Percentiles rank a stretch among this genome's conserved stretches.
phyloP scores from a whole-genome alignment of 2,888 invertebrate species.

The Nasonovia ribisnigri region DNA sequence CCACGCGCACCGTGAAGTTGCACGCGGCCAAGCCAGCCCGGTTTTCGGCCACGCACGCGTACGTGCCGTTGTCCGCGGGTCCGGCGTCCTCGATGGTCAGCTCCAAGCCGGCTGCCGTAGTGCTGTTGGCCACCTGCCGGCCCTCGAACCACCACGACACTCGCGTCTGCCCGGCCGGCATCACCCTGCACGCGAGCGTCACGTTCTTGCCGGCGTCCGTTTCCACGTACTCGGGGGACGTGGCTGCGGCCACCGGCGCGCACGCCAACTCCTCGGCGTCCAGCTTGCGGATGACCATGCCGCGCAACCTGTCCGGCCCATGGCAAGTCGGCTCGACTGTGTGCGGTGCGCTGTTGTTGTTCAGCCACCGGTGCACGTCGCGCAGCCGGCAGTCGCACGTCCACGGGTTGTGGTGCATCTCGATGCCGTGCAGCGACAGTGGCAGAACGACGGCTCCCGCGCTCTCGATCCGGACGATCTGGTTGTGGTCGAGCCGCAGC shows the following conservation, averaged over 20 bases:
- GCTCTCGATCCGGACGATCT: conserved; percentile 80
- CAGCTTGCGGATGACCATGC: conserved; percentile 78
- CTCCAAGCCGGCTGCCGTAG: conserved; percentile 82
- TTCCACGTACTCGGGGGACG: conserved; percentile 78
- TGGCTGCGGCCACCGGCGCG: conserved; percentile 80
- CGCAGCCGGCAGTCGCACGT: conserved; percentile 87
- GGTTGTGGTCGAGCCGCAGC: conserved; percentile 87
- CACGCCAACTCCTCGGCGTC: conserved; percentile 83
- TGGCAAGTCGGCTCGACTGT: conserved; percentile 84
- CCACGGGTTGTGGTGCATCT: conserved; percentile 90
- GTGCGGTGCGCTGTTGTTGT: conserved; percentile 79
- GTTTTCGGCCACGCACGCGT: conserved; percentile 88
- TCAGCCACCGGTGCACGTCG: conserved; percentile 83
- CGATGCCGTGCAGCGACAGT: conserved; percentile 82
- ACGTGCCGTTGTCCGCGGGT: conserved; percentile 86
- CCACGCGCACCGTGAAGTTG: conserved; percentile 84
- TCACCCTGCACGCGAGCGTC: conserved; percentile 83
- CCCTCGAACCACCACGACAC: conserved; percentile 89
- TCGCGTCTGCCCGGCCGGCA: conserved; percentile 84
- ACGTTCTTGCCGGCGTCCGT: conserved; percentile 86
- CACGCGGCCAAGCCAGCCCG: conserved; percentile 84
- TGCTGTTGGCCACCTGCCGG: conserved; percentile 80
- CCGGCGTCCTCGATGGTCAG: conserved; percentile 83
- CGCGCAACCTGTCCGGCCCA: conserved; percentile 78
- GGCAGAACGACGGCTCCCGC: conserved; percentile 79